Evolutionary conservation across 2,797 vertebrate genomes (phyloP).

Genomic region (Yasuhikotakia modesta): DNA sequence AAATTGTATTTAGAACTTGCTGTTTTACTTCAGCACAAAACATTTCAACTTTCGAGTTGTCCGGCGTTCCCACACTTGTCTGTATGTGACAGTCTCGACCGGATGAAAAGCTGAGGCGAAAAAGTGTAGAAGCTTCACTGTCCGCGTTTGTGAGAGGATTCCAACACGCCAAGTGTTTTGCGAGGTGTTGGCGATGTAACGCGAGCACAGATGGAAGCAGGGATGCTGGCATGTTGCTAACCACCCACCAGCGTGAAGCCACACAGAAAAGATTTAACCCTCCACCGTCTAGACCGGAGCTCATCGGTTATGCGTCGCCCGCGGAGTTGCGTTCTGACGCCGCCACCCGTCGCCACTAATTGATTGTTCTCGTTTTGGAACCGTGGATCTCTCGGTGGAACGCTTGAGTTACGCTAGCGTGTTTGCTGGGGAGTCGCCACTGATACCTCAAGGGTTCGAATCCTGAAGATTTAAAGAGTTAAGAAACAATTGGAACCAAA

Average conservation of each 20-base stretch:
- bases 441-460: background rate
- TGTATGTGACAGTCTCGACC: background rate
- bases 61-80: background rate
- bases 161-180: slow-evolving; percentile 16
- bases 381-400: background rate
- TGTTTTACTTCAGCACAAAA: background rate
- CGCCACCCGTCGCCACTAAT: background rate
- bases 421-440: no score
- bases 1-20: no score
- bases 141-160: slow-evolving; percentile 45
- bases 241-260: slow-evolving; percentile 62
- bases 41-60: background rate
- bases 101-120: slow-evolving; percentile 32
- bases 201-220: slow-evolving; percentile 56
- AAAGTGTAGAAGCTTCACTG: background rate
- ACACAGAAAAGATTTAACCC: slow-evolving; percentile 58
- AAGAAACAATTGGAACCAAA: no score
- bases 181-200: slow-evolving; percentile 49
- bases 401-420: background rate
- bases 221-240: slow-evolving; percentile 58
- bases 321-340: background rate
- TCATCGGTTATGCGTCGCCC: background rate
- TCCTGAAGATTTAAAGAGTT: background rate
- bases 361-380: slow-evolving; percentile 3
- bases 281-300: slow-evolving; percentile 52